Evolutionary conservation across 2,797 vertebrate species (phyloP), one percentile per base, ranked within the genome.

Genomic region (Macropus fuliginosus): DNA sequence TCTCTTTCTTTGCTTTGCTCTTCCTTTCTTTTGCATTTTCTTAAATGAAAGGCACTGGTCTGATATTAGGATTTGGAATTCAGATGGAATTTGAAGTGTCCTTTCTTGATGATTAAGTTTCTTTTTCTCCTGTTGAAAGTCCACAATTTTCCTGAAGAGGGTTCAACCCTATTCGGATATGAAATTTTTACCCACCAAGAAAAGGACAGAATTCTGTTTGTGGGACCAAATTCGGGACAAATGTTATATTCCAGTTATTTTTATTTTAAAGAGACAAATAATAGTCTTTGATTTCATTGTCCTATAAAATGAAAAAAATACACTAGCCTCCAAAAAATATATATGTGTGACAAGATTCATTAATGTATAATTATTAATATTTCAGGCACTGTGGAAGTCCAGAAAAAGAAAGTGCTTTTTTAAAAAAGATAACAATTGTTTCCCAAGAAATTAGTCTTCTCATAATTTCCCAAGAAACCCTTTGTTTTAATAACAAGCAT

Each of bases 311-410:
- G 62, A 94, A 98, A 94, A 62, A 74, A 97, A 96, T 96, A 94
- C 93, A 96, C 91, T 55, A 97, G 81, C 90, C 94, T 96, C 95
- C 91, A 94, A 96, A 95, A 95, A 94, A 92, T 95, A 91, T 95
- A 52, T 97, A 96, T 97, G 97, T 97, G 97, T 97, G 96, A 96
- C 3, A 1, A 97, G 96, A 81, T 97, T 95, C 13, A 31, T 97
- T 95, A 95, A 97, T 87, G 95, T 95, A 96, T 95, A 97, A 97
- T 97, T 97, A 97, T 91, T 96, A 93, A 91, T 96, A 95, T 98
- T 98, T 97, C 96, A 98, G 97, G 96, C 93, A 91, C 94, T 98
- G 92, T 55, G 91, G 96, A 97, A 98, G 98, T 98, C 97, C 66
- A 96, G 95, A 96, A 97, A 95, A 95, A 62, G 62, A 66, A 92